These are phyloP conservation scores for Drosophila monieri DNA, from an alignment of 2,888 invertebrate genomes.

Conservation along the genomic window DNA sequence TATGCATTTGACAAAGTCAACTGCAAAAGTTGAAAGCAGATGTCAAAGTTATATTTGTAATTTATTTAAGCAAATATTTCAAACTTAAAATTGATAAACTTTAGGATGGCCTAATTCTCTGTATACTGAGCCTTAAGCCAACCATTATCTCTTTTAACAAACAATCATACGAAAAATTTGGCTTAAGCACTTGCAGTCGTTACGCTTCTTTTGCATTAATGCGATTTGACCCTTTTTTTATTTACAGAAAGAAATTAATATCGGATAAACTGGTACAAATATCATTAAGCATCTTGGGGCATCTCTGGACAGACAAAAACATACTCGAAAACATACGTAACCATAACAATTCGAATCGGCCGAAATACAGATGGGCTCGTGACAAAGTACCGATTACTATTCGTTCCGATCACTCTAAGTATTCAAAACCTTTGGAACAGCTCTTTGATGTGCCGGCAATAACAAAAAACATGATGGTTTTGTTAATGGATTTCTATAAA, in stretches of 20 bases:
- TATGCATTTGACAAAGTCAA: constrained; percentile 9
- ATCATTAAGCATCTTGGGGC: constrained; percentile 31
- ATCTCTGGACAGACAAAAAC: constrained; percentile 4
- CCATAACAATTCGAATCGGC: constrained; percentile 29
- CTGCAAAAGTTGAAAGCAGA: neutral
- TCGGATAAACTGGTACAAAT: constrained; percentile 37
- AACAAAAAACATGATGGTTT: constrained; percentile 51
- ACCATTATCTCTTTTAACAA: neutral
- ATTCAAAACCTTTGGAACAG: constrained; percentile 29
- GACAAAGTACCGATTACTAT: constrained; percentile 45
- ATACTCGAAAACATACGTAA: constrained; percentile 15
- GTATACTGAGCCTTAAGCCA: neutral
- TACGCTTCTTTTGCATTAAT: constrained; percentile 22
- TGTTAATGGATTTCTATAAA: constrained; percentile 54
- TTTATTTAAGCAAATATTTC: neutral
- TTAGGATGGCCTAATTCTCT: too few relatives aligned
- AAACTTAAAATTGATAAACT: neutral
- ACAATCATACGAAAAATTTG: neutral
- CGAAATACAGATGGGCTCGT: constrained; percentile 42
- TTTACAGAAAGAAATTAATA: constrained; percentile 38
- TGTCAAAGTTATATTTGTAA: neutral
- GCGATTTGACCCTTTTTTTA: constrained; percentile 24
- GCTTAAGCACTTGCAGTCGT: constrained; percentile 6
- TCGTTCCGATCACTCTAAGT: constrained; percentile 41
- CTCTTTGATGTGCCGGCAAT: constrained; percentile 47